Evolutionary conservation across 64 coral and sea anemone species (phyloP), one percentile per base, ranked within the genome.

Genomic region (Catalaphyllia jardinei): DNA sequence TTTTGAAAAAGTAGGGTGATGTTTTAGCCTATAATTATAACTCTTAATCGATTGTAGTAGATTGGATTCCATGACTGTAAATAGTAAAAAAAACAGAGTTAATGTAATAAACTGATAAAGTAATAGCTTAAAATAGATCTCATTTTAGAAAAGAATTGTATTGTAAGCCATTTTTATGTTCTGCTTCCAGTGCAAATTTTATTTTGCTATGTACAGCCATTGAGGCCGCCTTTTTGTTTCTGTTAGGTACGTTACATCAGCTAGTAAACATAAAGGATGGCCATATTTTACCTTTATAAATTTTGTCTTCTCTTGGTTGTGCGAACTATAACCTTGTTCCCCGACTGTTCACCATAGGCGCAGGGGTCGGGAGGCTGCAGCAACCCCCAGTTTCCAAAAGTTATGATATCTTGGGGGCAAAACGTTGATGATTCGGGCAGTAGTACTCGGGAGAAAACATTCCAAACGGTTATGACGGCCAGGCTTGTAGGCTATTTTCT

Each of bases 11-110:
- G 50, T 59, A 77, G 42, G 22, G 77, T 30, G 51, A 79, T 28
- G n/a, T 59, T 59, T 18, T 29, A 75, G 59, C 30, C 57, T 79
- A n/a, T 79, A 79, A 79, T 28, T 60, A 79, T 11, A 59, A 60
- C 29, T 79, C 59, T 79, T 55, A 77, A 60, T 29, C n/a, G 77
- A 79, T 79, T 77, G 55, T 60, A 59, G 51, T 60, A 60, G 51
- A 81, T 62, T 46, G 33, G 55, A 81, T 57, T 62, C 57, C 20
- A 30, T 57, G 17, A 62, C 42, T 81, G 79, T 81, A 81, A 81
- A 81, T 81, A 81, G 79, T 10, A 9, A 20, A 33, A 60, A 22
- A 81, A 5, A 35, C 79, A 63, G 14, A 81, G 57, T 31, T 62
- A 81, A 77, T 81, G 55, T 62, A 81, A 33, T 61, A 31, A 15